Percentiles rank a stretch among this genome's conserved stretches.
Conservation (phyloP, 2,888 invertebrate genomes). For the Tipula confusa region DNA sequence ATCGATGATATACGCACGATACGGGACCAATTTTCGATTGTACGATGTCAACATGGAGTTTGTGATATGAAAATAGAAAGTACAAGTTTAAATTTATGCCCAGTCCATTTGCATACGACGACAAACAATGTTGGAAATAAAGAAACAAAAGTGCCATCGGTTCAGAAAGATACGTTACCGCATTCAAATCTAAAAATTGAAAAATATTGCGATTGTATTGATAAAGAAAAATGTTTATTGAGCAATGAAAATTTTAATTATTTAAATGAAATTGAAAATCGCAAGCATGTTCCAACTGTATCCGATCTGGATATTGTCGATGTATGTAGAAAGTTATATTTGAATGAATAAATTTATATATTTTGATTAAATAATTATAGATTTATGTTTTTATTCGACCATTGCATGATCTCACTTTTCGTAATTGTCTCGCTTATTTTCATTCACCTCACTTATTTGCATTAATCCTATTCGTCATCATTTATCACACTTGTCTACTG, state of each 20-base stretch:
- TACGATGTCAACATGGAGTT: conserved; percentile 35
- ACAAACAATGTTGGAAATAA: no score
- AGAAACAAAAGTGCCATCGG: background rate
- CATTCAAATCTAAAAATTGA: conserved; percentile 34
- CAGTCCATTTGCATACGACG: background rate
- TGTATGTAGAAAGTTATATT: conserved; percentile 55
- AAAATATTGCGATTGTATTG: conserved; percentile 52
- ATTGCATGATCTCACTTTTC: no score
- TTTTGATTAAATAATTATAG: background rate
- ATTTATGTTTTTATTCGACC: background rate
- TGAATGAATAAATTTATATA: background rate
- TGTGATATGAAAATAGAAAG: conserved; percentile 35
- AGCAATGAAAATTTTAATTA: conserved; percentile 44
- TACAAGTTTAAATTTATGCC: background rate
- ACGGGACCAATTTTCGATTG: conserved; percentile 54
- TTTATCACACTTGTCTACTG: no score
- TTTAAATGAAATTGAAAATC: conserved; percentile 46
- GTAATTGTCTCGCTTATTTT: no score
- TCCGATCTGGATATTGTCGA: conserved; percentile 64
- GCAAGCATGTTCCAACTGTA: conserved; percentile 56
- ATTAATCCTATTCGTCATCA: no score
- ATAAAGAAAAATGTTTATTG: conserved; percentile 52
- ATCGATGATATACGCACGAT: conserved; percentile 63
- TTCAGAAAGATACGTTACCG: background rate
- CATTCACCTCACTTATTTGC: no score